Evolutionary conservation across 1,140 invertebrate species (phyloP).

Genomic region (Monomorium pharaonis): DNA sequence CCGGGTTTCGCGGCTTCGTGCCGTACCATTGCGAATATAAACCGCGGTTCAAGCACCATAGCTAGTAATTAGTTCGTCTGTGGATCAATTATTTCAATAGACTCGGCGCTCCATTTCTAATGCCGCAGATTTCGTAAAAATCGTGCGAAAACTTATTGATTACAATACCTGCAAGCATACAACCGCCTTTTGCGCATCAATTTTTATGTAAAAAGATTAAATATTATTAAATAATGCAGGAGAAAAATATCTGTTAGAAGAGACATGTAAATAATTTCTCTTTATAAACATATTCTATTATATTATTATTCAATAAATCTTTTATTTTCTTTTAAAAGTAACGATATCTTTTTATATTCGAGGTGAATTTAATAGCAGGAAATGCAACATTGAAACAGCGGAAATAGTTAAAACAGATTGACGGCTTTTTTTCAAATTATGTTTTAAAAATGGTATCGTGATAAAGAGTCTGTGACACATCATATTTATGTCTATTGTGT

Average conservation of each 20-base stretch:
- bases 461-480: not conserved
- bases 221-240: not conserved
- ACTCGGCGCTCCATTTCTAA: not conserved
- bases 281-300: not conserved
- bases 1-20: not conserved
- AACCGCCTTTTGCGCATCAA: not conserved
- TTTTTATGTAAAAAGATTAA: not conserved
- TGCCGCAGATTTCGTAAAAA: not conserved
- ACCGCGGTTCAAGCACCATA: constrained; percentile 45
- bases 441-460: not conserved
- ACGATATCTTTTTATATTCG: not conserved
- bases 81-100: constrained; percentile 42
- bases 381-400: not conserved
- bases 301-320: not conserved
- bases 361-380: not conserved
- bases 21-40: constrained; percentile 16
- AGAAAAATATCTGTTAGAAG: not conserved
- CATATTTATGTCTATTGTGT: not conserved
- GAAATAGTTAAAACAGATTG: not conserved
- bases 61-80: constrained; percentile 21
- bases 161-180: not conserved
- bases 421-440: not conserved
- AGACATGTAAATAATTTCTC: no score
- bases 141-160: not conserved
- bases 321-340: not conserved